Evolutionary conservation across 2,888 invertebrate species (phyloP).

Genomic region (Acrocera orbiculus): DNA sequence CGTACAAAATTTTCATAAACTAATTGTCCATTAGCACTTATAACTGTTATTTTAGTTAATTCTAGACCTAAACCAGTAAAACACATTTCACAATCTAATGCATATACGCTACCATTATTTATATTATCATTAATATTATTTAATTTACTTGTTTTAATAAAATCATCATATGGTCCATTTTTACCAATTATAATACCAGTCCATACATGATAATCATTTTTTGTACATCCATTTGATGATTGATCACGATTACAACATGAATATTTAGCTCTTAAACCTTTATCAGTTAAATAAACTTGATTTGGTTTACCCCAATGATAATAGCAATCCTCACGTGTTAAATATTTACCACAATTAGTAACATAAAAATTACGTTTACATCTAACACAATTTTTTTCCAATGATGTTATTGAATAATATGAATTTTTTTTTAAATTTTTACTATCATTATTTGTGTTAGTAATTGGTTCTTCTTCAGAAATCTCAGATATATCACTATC

Average conservation of each 20-base stretch:
- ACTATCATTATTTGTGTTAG: slow-evolving; percentile 27
- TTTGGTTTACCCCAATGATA: slow-evolving; percentile 83
- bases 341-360: slow-evolving; percentile 50
- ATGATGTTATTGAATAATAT: slow-evolving; percentile 23
- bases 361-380: slow-evolving; percentile 57
- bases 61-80: slow-evolving; percentile 77
- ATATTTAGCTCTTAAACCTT: slow-evolving; percentile 26
- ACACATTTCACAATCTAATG: slow-evolving; percentile 95
- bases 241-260: slow-evolving; percentile 42
- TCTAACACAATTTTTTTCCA: slow-evolving; percentile 47
- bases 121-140: slow-evolving; percentile 27
- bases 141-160: slow-evolving; percentile 36
- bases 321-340: slow-evolving; percentile 54
- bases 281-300: slow-evolving; percentile 25
- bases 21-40: slow-evolving; percentile 50
- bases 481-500: slow-evolving; percentile 33
- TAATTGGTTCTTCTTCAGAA: slow-evolving; percentile 16
- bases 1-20: slow-evolving; percentile 73
- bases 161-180: slow-evolving; percentile 56
- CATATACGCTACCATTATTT: slow-evolving; percentile 40
- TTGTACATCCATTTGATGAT: slow-evolving; percentile 43
- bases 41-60: slow-evolving; percentile 71
- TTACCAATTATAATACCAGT: slow-evolving; percentile 48
- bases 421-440: slow-evolving; percentile 16
- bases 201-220: slow-evolving; percentile 57